Base-by-base conservation (phyloP, 1,140 invertebrate genomes). In the Musca domestica region DNA sequence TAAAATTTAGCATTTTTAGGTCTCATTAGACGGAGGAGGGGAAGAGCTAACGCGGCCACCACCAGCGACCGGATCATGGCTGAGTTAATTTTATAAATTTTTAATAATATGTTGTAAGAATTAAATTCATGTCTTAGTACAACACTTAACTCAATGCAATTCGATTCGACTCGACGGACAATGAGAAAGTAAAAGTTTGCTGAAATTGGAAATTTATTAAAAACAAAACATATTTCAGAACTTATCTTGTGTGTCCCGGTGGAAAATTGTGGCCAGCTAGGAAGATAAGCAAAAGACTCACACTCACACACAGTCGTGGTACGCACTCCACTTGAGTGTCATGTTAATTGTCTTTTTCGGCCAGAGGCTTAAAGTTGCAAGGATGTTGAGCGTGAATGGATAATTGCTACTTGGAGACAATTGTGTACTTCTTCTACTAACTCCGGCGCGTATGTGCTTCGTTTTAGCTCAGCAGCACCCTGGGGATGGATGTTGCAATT, bases 321-420 rank as follows among this genome's bases (percentile, higher is more conserved):
- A 4, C 34, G 2, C 34, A 12, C 34, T 41, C 56, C 30, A 34
- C n/a, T 34, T 9, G 56, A 61, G 56, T 61, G 56, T 61, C 27
- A 61, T 34, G 56, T 61, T 61, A 61, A 61, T 61, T 61, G 56
- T 61, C 34, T 58, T 58, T 17, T 30, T n/a, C 14, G 54, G 3
- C 25, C 15, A 58, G 12, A 14, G 14, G 54, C n/a, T n/a, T 58
- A 58, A 6, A 30, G 5, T 41, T 41, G 48, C 17, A 19, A 34
- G 34, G 56, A 34, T 27, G 48, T 19, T 27, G 15, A 58, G 23
- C 23, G 14, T 58, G 54, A 27, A 17, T 58, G 54, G 54, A n/a
- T 61, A 61, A 61, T 61, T 61, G 56, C 56, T 34, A 61, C 56
- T 61, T 61, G 56, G 56, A 61, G 56, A 61, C 56, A 61, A 19